These are phyloP conservation scores for Tetragonisca angustula DNA, from an alignment of 2,888 invertebrate genomes.

Conservation along the genomic window DNA sequence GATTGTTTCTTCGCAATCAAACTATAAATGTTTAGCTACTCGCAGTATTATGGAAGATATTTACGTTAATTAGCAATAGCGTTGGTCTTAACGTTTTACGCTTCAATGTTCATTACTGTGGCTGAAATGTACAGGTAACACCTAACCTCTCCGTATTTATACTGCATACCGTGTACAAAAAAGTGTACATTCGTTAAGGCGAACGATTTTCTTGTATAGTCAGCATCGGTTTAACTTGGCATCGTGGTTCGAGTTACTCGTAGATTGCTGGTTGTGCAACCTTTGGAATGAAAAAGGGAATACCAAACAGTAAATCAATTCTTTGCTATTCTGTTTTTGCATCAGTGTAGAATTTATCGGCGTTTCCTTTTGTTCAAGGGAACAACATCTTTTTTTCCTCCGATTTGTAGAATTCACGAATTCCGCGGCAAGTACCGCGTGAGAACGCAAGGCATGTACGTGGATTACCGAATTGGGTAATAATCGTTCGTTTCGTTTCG, in stretches of 20 bases:
- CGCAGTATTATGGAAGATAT: too few species aligned
- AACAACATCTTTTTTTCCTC: not conserved
- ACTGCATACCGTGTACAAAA: not conserved
- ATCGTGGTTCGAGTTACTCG: not conserved
- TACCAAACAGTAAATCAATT: not conserved
- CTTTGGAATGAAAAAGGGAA: not conserved
- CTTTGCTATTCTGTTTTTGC: not conserved
- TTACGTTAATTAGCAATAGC: too few species aligned
- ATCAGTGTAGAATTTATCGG: not conserved
- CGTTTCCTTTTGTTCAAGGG: not conserved
- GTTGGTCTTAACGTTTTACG: not conserved
- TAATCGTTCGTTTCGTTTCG: too few species aligned
- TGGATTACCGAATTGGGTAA: not conserved
- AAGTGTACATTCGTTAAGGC: not conserved
- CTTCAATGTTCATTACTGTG: slow-evolving; percentile 11
- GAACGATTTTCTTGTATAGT: not conserved
- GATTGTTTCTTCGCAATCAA: too few species aligned
- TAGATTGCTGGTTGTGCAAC: slow-evolving; percentile 1
- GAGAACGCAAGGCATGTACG: not conserved
- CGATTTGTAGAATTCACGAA: not conserved
- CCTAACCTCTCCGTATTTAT: not conserved
- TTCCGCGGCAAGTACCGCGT: too few species aligned
- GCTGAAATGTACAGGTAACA: not conserved
- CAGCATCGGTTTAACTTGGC: not conserved
- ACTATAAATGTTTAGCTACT: too few species aligned